Evolutionary conservation across 2,888 invertebrate species (phyloP).

Genomic region (Palloptera scutellata): DNA sequence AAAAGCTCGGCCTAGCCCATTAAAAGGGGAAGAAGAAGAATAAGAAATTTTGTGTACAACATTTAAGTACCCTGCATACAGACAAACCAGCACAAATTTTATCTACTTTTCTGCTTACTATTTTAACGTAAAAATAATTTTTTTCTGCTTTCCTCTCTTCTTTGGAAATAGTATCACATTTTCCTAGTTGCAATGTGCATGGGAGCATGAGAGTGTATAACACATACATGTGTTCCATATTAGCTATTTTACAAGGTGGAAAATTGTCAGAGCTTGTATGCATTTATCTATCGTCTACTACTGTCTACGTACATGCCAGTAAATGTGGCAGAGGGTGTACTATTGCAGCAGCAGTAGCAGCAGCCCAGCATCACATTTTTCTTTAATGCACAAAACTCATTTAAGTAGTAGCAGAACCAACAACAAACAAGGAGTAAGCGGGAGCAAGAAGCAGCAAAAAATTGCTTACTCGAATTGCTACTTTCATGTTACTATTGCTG

Average conservation of each 20-base stretch:
- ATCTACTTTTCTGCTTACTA: no score
- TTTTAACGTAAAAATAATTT: no score
- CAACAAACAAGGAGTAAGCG: not conserved
- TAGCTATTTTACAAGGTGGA: constrained; percentile 34
- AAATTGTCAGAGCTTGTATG: constrained; percentile 23
- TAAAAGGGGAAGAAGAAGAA: no score
- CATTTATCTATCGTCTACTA: constrained; percentile 3
- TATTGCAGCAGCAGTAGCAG: not conserved
- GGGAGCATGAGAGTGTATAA: no score
- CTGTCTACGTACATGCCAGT: constrained; percentile 1
- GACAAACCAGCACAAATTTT: no score
- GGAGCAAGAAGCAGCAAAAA: no score
- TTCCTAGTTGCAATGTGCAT: constrained; percentile 23
- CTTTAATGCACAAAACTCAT: not conserved
- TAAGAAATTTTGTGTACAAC: no score
- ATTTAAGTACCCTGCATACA: no score
- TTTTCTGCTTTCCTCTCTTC: constrained; percentile 2
- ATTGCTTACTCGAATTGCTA: no score
- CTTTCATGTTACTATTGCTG: not conserved
- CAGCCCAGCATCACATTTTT: not conserved
- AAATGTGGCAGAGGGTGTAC: not conserved
- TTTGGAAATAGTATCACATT: constrained; percentile 24
- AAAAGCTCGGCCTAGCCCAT: no score
- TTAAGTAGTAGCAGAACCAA: not conserved
- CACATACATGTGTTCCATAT: constrained; percentile 26